Evolutionary conservation across 2,797 vertebrate species (phyloP).

Genomic region (Rhinogobio ventralis): DNA sequence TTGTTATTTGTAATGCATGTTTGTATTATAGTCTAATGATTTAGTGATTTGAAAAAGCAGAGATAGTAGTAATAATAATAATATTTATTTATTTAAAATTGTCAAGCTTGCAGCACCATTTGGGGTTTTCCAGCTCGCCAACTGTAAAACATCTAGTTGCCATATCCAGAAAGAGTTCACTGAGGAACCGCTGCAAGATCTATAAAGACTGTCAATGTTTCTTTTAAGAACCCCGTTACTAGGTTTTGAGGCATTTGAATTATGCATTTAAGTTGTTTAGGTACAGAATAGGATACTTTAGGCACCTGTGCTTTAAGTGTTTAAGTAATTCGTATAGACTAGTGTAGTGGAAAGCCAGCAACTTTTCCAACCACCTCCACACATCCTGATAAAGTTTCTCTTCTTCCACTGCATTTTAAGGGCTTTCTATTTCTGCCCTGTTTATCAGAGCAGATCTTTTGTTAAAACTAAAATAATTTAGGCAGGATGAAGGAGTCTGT

Average conservation of each 20-base stretch:
- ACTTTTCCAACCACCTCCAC: conserved; percentile 20
- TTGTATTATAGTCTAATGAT: too few species aligned
- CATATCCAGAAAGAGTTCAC: background rate
- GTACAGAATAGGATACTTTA: background rate
- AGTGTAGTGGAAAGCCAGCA: conserved; percentile 12
- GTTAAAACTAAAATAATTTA: conserved; percentile 28
- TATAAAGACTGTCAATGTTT: background rate
- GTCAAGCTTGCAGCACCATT: too few species aligned
- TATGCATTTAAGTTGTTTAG: background rate
- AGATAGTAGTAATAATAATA: too few species aligned
- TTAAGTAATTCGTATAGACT: background rate
- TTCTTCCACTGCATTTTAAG: conserved; percentile 20
- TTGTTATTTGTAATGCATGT: too few species aligned
- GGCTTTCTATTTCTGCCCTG: background rate
- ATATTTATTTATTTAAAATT: too few species aligned
- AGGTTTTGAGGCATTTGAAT: background rate
- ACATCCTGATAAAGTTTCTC: conserved; percentile 28
- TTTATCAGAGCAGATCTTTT: conserved; percentile 33
- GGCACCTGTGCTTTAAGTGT: background rate
- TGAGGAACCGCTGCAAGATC: background rate
- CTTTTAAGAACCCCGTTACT: too few species aligned
- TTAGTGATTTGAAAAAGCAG: too few species aligned
- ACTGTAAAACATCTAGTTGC: too few species aligned
- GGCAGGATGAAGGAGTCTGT: conserved; percentile 26
- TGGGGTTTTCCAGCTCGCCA: too few species aligned